These are phyloP conservation scores for Ennomos erosarius DNA, from an alignment of 2,888 invertebrate species.

Conservation along the genomic window DNA sequence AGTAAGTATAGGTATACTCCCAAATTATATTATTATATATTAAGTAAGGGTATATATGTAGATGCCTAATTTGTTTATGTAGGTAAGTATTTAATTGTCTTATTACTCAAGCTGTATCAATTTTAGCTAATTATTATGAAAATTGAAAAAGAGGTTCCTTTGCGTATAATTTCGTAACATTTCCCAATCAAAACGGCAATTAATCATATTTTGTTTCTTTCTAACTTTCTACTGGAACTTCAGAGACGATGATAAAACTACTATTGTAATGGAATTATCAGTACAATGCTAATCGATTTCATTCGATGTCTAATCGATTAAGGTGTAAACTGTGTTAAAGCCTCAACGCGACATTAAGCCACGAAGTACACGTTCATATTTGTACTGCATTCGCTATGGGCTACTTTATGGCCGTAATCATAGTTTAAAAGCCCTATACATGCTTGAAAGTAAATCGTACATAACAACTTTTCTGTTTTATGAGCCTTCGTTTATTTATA, in stretches of 20 bases:
- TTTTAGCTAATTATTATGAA: too few relatives aligned
- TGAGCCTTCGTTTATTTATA: too few relatives aligned
- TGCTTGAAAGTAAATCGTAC: slow-evolving; percentile 11
- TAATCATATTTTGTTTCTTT: too few relatives aligned
- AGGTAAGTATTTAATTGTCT: too few relatives aligned
- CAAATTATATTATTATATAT: too few relatives aligned
- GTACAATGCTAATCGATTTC: slow-evolving; percentile 76
- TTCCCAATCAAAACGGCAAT: not conserved
- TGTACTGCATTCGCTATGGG: slow-evolving; percentile 75
- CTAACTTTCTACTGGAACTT: slow-evolving; percentile 10
- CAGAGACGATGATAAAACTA: slow-evolving; percentile 63
- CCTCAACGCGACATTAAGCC: slow-evolving; percentile 59
- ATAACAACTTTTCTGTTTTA: too few relatives aligned
- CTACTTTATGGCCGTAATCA: slow-evolving; percentile 66
- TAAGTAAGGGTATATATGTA: too few relatives aligned
- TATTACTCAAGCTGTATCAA: too few relatives aligned
- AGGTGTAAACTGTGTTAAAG: slow-evolving; percentile 78
- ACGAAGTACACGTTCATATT: slow-evolving; percentile 66
- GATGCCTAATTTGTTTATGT: too few relatives aligned
- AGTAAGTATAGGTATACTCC: too few relatives aligned
- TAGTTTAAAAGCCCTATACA: slow-evolving; percentile 38
- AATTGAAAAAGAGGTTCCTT: too few relatives aligned
- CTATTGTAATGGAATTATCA: slow-evolving; percentile 73
- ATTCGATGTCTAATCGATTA: slow-evolving; percentile 81
- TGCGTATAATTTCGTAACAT: too few relatives aligned